Evolutionary conservation across 2,888 invertebrate genomes (phyloP), one percentile per base, ranked within the genome.

Genomic region (Myopa testacea): DNA sequence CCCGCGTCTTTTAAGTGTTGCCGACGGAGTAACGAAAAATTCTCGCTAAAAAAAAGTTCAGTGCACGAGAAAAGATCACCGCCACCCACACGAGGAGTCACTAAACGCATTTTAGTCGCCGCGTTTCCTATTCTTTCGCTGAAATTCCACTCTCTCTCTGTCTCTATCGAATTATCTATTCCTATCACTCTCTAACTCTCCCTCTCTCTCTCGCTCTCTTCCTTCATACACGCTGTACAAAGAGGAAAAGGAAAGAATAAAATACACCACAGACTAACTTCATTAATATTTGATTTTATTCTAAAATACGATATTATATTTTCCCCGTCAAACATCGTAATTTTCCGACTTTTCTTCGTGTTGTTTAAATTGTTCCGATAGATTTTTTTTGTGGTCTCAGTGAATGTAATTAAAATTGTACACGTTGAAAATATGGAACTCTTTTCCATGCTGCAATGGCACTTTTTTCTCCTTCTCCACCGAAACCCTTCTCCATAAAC

Each of bases 261-360:
- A 63, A 26, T 37, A 45, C 26, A 3, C 63, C 55, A 55, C 75
- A n/a, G 75, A 68, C 38, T 75, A 73, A 73, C 73, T 62, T 73
- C 73, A 63, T 73, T 73, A 73, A 72, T 60, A 58, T 19, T 3
- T 26, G 62, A 26, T 10, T 26, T 62, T 62, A 5, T 26, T 62
- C 34, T 65, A 34, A 14, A 67, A 73, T 60, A n/a, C 38, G 10
- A 72, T 19, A 37, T 19, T 12, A 45, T 62, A 40, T 16, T 26
- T 45, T 19, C 73, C n/a, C 62, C 58, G n/a, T 70, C 19, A n/a
- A 69, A 50, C 50, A 26, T 69, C 58, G 55, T 70, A n/a, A 70
- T 55, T 55, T 55, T 70, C 55, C 52, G 67, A 67, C 40, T 55
- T 55, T 14, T 52, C 70, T n/a, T 69, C 69, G 19, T 50, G 45